A percentile compares a stretch with the other conserved stretches of the same genome.
Evolutionary conservation across 2,888 invertebrate species (phyloP).

Genomic region (Galerucella pusilla): DNA sequence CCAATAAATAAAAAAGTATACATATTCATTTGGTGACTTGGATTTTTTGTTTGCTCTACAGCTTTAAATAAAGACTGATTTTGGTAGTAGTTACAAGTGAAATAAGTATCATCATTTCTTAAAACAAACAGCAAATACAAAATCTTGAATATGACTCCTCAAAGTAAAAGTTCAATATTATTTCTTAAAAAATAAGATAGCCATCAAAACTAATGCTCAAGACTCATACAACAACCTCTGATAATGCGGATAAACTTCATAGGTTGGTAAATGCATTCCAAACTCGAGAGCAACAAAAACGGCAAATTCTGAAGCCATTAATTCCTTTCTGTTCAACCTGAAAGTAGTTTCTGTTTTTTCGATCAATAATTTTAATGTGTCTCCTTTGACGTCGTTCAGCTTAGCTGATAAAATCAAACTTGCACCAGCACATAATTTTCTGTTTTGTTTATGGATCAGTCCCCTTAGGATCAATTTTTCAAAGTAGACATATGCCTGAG

Average conservation of each 20-base stretch:
- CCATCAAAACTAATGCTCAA: conserved; percentile 66
- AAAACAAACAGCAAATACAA: too few species aligned
- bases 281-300: conserved; percentile 95
- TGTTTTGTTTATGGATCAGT: conserved; percentile 93
- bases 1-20: too few species aligned
- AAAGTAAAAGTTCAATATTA: too few species aligned
- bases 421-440: conserved; percentile 95
- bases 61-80: too few species aligned
- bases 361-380: conserved; percentile 84
- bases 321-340: conserved; percentile 89
- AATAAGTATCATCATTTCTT: too few species aligned
- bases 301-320: conserved; percentile 92
- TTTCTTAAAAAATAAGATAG: too few species aligned
- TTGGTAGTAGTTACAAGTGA: too few species aligned
- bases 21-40: too few species aligned
- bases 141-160: too few species aligned
- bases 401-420: conserved; percentile 95
- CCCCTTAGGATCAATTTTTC: conserved; percentile 94
- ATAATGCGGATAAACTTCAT: conserved; percentile 94
- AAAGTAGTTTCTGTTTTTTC: conserved; percentile 95
- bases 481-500: conserved; percentile 98
- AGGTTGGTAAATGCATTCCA: conserved; percentile 89
- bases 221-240: conserved; percentile 93
- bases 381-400: conserved; percentile 96
- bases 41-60: neutral